Evolutionary conservation across 2,797 vertebrate species (phyloP).

Genomic region (Pangasius mekongensis): DNA sequence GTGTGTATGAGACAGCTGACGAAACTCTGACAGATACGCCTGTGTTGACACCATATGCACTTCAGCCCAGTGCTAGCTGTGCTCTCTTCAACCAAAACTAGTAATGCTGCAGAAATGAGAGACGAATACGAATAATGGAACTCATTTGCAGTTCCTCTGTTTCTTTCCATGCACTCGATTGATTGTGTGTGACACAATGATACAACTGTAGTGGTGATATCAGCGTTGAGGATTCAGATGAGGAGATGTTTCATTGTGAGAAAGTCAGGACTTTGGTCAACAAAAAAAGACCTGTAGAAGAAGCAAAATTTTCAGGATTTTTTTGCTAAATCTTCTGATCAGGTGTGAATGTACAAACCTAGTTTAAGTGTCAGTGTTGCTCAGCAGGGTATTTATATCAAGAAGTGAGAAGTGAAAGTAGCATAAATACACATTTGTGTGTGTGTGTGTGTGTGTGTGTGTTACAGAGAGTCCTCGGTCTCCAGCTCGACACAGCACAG

Average conservation of each 20-base stretch:
- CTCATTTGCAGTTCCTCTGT: neutral
- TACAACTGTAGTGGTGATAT: neutral
- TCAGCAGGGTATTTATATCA: slow-evolving; percentile 5
- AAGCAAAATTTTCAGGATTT: neutral
- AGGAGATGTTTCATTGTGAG: neutral
- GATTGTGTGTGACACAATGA: neutral
- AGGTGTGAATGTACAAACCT: neutral
- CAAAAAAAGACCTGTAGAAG: neutral
- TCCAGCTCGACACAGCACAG: slow-evolving; percentile 69
- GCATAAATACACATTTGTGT: slow-evolving; percentile 8
- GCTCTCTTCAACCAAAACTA: neutral
- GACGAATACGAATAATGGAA: slow-evolving; percentile 41
- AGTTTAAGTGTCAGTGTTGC: neutral
- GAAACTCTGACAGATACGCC: neutral
- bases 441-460: slow-evolving; percentile 48
- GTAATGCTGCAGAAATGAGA: slow-evolving; percentile 13
- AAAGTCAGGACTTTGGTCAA: neutral
- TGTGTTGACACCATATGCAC: neutral
- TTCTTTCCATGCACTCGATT: neutral
- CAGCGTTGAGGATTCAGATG: neutral
- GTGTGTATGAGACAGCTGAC: slow-evolving; percentile 27
- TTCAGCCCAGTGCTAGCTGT: neutral
- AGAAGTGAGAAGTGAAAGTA: slow-evolving; percentile 33
- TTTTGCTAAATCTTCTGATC: neutral
- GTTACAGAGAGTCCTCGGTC: slow-evolving; percentile 79